Evolutionary conservation across 2,888 invertebrate species (phyloP).

Genomic region (Acronicta aceris): DNA sequence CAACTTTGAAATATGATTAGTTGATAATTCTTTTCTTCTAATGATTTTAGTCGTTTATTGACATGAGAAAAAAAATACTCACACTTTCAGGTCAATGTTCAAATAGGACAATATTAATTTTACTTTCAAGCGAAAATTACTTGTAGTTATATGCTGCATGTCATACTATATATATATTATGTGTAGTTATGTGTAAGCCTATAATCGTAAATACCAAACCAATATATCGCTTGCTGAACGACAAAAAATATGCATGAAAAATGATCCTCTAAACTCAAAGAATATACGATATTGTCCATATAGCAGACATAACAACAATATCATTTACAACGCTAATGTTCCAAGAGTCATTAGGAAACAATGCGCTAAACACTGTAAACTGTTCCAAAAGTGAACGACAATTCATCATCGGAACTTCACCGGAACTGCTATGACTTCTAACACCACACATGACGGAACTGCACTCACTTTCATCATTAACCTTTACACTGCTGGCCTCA

Average conservation of each 20-base stretch:
- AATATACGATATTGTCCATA: background rate
- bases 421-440: conserved; percentile 39
- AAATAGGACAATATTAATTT: too few species aligned
- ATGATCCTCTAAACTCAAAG: background rate
- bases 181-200: too few species aligned
- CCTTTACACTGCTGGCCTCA: conserved; percentile 66
- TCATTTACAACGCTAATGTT: conserved; percentile 10
- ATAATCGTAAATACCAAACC: too few species aligned
- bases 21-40: too few species aligned
- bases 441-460: conserved; percentile 49
- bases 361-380: conserved; percentile 19
- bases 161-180: too few species aligned
- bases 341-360: conserved; percentile 42
- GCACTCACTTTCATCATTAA: conserved; percentile 72
- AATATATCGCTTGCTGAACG: too few species aligned
- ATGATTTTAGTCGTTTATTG: too few species aligned
- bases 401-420: conserved; percentile 44
- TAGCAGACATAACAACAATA: background rate
- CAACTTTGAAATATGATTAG: too few species aligned
- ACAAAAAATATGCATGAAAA: background rate
- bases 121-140: too few species aligned
- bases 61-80: too few species aligned
- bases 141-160: too few species aligned
- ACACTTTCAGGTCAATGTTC: too few species aligned
- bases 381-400: conserved; percentile 10